Evolutionary conservation across 2,797 vertebrate species (phyloP).

Genomic region (Sebastolobus altivelis): DNA sequence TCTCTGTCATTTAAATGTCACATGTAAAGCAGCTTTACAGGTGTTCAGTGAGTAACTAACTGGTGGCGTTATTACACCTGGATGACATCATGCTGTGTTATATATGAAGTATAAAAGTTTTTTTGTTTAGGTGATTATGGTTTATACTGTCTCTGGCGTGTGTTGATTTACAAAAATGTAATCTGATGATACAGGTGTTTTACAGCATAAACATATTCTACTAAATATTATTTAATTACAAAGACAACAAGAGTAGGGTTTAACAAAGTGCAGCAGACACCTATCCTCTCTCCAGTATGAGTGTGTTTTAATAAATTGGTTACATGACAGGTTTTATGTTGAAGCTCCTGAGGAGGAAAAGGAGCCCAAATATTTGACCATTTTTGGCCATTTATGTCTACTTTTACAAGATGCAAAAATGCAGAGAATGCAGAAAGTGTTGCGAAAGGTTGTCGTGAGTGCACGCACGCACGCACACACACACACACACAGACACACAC

Average conservation of each 20-base stretch:
- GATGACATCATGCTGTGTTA: constrained; percentile 1
- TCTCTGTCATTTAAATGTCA: not conserved
- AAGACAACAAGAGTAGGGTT: not conserved
- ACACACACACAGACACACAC: not conserved
- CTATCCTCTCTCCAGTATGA: not conserved
- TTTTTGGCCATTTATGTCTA: constrained; percentile 35
- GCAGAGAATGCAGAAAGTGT: constrained; percentile 23
- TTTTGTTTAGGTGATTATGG: not conserved
- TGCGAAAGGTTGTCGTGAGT: not conserved
- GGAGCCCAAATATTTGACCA: constrained; percentile 29
- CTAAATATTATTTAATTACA: too few species aligned
- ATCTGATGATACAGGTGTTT: not conserved
- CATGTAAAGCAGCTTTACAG: not conserved
- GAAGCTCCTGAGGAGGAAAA: constrained; percentile 7
- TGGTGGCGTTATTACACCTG: not conserved
- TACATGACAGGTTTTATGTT: not conserved
- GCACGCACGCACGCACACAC: not conserved
- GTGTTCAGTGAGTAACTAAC: not conserved
- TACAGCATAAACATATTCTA: too few species aligned
- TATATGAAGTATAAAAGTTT: not conserved
- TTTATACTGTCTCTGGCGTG: not conserved
- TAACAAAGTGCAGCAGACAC: not conserved
- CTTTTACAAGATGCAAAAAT: constrained; percentile 37
- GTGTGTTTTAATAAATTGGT: not conserved
- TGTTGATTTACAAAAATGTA: not conserved